A percentile compares a stretch with the other conserved stretches of the same genome.
Conservation (phyloP, 1,140 invertebrate species). For the Trissolcus basalis region DNA sequence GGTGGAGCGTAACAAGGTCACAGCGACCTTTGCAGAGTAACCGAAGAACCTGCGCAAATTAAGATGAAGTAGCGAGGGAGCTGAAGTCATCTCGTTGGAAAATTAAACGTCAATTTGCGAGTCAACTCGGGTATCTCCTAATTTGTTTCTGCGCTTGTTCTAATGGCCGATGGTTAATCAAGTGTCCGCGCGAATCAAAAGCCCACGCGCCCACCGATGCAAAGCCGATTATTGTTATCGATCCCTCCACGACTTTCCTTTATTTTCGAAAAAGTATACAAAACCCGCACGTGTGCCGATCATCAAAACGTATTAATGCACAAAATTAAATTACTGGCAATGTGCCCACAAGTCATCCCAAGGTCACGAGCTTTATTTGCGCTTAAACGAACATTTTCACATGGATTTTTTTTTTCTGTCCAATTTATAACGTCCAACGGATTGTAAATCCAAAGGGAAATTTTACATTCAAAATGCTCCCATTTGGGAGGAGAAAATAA, state of each 20-base stretch:
- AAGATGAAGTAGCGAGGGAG: constrained; percentile 24
- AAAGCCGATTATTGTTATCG: too few species aligned
- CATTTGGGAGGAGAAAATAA: too few species aligned
- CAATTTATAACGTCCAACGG: too few species aligned
- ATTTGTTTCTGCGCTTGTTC: background rate
- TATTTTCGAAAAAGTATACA: too few species aligned
- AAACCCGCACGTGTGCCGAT: too few species aligned
- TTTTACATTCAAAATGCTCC: too few species aligned
- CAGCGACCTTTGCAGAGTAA: constrained; percentile 40
- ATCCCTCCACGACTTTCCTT: too few species aligned
- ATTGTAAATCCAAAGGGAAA: too few species aligned
- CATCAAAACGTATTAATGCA: constrained; percentile 3
- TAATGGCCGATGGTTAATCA: too few species aligned
- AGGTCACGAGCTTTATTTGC: background rate
- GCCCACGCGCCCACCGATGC: too few species aligned
- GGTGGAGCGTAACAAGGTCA: constrained; percentile 48
- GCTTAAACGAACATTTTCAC: background rate
- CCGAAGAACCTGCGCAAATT: constrained; percentile 38
- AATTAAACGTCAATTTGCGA: constrained; percentile 11
- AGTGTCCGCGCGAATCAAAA: too few species aligned
- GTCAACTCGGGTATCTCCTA: background rate
- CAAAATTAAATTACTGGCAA: constrained; percentile 14
- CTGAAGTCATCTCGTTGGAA: constrained; percentile 12
- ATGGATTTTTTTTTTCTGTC: too few species aligned
- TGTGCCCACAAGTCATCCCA: constrained; percentile 3